phyloP scores from a whole-genome alignment of 2,888 invertebrate genomes.

The Seira ritae region DNA sequence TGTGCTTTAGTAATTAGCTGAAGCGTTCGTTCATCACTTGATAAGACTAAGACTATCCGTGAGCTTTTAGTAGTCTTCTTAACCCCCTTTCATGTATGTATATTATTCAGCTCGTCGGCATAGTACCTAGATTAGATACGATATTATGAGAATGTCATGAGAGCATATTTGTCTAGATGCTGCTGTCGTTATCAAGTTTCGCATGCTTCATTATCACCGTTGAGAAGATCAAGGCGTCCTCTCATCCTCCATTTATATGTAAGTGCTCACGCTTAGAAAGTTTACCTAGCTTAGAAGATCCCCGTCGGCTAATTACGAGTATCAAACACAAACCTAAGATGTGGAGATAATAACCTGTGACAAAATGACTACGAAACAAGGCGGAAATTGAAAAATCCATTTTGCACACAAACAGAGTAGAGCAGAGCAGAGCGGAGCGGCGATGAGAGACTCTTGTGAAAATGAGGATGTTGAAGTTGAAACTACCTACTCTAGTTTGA shows the following conservation, averaged over 20 bases:
- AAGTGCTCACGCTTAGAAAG: not conserved
- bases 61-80: not conserved
- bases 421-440: no score
- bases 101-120: no score
- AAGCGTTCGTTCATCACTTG: constrained; percentile 13
- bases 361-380: not conserved
- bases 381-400: not conserved
- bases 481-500: no score
- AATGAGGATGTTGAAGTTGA: not conserved
- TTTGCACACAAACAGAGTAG: no score
- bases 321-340: not conserved
- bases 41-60: not conserved
- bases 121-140: no score
- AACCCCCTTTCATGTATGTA: no score
- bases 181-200: not conserved
- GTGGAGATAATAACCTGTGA: constrained; percentile 9
- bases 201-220: constrained; percentile 9
- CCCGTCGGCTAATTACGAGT: constrained; percentile 4
- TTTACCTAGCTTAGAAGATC: not conserved
- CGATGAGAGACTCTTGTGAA: no score
- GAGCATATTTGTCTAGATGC: not conserved
- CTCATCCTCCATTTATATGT: not conserved
- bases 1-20: not conserved
- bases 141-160: not conserved
- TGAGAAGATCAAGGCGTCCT: constrained; percentile 6